Evolutionary conservation across 2,797 vertebrate genomes (phyloP), one percentile per base, ranked within the genome.

Genomic region (Characodon lateralis): DNA sequence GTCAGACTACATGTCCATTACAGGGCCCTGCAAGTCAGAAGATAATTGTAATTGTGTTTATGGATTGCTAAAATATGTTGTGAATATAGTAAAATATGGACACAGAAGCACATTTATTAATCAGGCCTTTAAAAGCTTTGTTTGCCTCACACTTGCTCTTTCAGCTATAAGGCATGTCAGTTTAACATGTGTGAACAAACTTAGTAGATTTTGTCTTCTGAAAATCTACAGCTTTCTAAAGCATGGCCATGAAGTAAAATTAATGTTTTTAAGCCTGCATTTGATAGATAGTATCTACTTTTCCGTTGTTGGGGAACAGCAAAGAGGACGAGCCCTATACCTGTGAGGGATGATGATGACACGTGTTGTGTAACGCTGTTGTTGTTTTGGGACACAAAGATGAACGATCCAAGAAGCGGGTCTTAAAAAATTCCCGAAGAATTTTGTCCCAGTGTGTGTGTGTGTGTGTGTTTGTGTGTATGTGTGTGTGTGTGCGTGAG

Each of bases 221-320:
- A 65, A 75, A 85, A 18, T 16, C 63, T 65, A 80, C 85, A 46
- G 26, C 78, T 83, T 65, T 80, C 78, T 72, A 76, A 83, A 88
- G 83, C 83, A 82, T 87, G 78, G 87, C 87, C 78, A 72, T 80
- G 74, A 81, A 78, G 76, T 84, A 76, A 73, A 83, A 83, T 82
- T 74, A 3, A 84, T 84, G 76, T 80, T 82, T 81, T 61, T 69
- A 72, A 78, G 79, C 81, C 74, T 70, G 50, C 55, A 77, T 79
- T 68, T 86, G 77, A 86, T 71, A 88, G 87, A 93, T 91, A 90
- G 75, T 85, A 93, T 91, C 91, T 89, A 82, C 77, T 84, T 84
- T 89, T 82, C 80, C 85, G 82, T 73, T 86, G 78, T 92, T 88
- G 73, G 75, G 83, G 77, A 86, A 79, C 84, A 83, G 87, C 72